Percentiles rank a stretch among this genome's conserved stretches.
These are phyloP conservation scores for Hanleya hanleyi DNA, from an alignment of 2,888 invertebrate genomes.

Conservation along the genomic window DNA sequence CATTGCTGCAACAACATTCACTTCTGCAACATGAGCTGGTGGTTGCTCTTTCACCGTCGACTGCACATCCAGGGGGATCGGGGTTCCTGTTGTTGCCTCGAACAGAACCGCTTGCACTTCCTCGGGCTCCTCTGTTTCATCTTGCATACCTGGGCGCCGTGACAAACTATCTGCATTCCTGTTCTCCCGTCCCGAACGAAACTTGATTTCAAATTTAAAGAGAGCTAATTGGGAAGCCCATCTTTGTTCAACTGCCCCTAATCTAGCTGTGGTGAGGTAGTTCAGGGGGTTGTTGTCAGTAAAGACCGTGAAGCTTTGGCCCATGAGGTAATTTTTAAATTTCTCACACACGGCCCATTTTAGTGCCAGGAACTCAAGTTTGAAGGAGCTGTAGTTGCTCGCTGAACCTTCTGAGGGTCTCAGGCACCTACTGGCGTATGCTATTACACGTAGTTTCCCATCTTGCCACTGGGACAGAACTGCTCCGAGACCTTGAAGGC, in stretches of 20 bases:
- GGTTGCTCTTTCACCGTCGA: too few species aligned
- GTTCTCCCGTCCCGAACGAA: conserved; percentile 22
- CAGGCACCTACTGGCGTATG: too few species aligned
- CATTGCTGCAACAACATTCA: too few species aligned
- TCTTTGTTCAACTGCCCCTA: conserved; percentile 30
- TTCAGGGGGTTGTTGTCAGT: conserved; percentile 29
- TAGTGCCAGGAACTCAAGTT: conserved; percentile 34
- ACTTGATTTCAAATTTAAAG: conserved; percentile 26
- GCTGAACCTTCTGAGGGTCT: conserved; percentile 21
- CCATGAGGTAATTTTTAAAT: conserved; percentile 30
- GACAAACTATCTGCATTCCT: conserved; percentile 27
- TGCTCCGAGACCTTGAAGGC: too few species aligned
- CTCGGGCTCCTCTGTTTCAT: not conserved
- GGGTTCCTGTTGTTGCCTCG: not conserved
- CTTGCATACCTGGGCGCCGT: conserved; percentile 4
- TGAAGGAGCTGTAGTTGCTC: conserved; percentile 32
- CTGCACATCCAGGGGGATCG: too few species aligned
- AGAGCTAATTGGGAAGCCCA: conserved; percentile 28
- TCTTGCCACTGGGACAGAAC: too few species aligned
- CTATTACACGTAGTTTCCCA: too few species aligned
- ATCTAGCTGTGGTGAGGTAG: conserved; percentile 18
- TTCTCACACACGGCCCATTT: conserved; percentile 40
- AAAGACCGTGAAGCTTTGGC: conserved; percentile 18
- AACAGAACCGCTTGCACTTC: too few species aligned
- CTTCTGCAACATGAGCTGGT: too few species aligned